These are phyloP conservation scores for Mormyrus proboscirostris DNA, from an alignment of 2,797 vertebrate species.

Conservation along the genomic window DNA sequence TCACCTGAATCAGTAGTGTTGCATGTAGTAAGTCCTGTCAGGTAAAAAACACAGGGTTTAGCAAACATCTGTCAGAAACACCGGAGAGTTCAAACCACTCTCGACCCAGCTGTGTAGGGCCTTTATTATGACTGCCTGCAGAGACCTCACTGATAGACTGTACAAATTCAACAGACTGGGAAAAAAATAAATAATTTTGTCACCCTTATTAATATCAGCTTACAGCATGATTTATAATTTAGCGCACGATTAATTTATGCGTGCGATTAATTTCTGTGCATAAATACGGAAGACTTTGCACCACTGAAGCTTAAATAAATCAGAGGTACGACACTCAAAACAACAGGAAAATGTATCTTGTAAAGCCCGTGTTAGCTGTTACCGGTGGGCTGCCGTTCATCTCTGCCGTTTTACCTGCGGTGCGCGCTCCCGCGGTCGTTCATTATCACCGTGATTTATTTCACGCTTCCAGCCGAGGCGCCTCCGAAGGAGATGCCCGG, in stretches of 20 bases:
- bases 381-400: background rate
- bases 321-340: background rate
- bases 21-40: background rate
- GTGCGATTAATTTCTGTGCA: background rate
- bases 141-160: background rate
- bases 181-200: background rate
- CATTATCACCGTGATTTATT: conserved; percentile 1
- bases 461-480: background rate
- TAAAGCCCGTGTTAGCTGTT: background rate
- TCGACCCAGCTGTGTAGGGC: background rate
- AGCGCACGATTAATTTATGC: background rate
- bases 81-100: background rate
- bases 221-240: conserved; percentile 4
- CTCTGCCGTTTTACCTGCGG: background rate
- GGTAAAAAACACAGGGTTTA: background rate
- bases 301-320: background rate
- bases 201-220: background rate
- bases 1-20: background rate
- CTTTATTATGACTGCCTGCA: background rate
- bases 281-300: conserved; percentile 4
- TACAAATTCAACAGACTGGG: background rate
- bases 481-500: background rate
- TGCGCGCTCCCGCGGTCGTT: background rate
- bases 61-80: background rate
- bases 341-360: background rate